phyloP scores from a whole-genome alignment of 2,888 invertebrate genomes.

The Epistrophe grossulariae region DNA sequence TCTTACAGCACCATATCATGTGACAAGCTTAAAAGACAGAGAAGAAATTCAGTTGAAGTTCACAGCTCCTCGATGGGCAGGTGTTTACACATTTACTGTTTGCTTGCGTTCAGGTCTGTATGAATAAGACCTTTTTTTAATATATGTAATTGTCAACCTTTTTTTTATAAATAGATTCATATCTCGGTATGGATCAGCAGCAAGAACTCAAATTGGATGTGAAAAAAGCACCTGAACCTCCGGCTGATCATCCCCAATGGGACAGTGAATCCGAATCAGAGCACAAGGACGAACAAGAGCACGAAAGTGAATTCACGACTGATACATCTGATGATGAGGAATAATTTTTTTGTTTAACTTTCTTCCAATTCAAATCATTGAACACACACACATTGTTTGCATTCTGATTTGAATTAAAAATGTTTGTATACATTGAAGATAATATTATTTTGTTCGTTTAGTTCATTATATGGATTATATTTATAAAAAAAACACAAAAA shows the following conservation, averaged over 20 bases:
- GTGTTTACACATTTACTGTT: constrained; percentile 95
- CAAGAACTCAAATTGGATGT: constrained; percentile 98
- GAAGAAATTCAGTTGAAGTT: constrained; percentile 98
- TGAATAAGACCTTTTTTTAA: not conserved
- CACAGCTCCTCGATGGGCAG: constrained; percentile 97
- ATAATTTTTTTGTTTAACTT: constrained; percentile 47
- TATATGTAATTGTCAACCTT: not conserved
- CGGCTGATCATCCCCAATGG: constrained; percentile 98
- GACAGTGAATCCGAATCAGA: constrained; percentile 96
- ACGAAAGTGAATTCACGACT: constrained; percentile 88
- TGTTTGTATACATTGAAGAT: constrained; percentile 79
- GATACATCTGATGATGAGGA: constrained; percentile 87
- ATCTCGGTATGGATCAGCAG: constrained; percentile 97
- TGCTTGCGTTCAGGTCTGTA: constrained; percentile 91
- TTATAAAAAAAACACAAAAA: constrained; percentile 74
- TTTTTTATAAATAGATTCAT: constrained; percentile 89
- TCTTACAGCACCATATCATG: constrained; percentile 95
- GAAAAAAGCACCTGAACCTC: constrained; percentile 96
- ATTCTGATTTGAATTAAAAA: constrained; percentile 78
- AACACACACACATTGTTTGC: constrained; percentile 60
- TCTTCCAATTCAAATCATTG: constrained; percentile 65
- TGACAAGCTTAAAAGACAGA: constrained; percentile 94
- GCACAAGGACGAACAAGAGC: constrained; percentile 86
- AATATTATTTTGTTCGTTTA: constrained; percentile 69
- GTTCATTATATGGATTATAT: constrained; percentile 76